Evolutionary conservation across 2,888 invertebrate genomes (phyloP), one percentile per base, ranked within the genome.

Genomic region (Torymus aiolomorphi): DNA sequence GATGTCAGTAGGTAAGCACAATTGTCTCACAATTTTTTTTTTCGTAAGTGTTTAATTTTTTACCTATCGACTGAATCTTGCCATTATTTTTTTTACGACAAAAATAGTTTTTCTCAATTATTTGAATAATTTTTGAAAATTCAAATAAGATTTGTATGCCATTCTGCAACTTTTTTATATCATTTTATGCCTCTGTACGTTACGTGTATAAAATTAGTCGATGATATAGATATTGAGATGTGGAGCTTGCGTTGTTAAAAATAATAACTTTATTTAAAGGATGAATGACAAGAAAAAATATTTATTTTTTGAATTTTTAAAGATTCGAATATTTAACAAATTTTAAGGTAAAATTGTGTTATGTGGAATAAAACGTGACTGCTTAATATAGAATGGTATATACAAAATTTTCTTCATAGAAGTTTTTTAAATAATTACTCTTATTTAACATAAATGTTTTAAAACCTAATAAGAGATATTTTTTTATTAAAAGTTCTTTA

Each of bases 1-100:
- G 87, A 93, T 94, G 92, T 92, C 94, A 87, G 92, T 94, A 91
- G 93, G 94, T 91, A 82, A 82, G 87, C 66, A 78, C 24, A 49
- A 51, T 18, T 69, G 31, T 76, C 49, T 62, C 13, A n/a, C 31
- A 2, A 16, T 52, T 61, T 69, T 62, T 65, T 65, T 71, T 52
- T 18, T 69, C 52, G 42, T 42, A 42, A 42, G 42, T 42, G 42
- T 42, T 13, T 59, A 18, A 13, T 14, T n/a, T 18, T n/a, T 16
- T n/a, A 59, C 59, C 20, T 56, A 56, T 8, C 42, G 42, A 42
- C 42, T 42, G 42, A 42, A 42, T 42, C 42, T 42, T 42, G 42
- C 42, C 42, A 42, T 42, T 42, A 42, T 8, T 42, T 42, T 42
- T 42, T 42, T 42, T 42, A 42, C 42, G 42, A 42, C 0, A 42